Evolutionary conservation across 2,888 invertebrate species (phyloP), one percentile per base, ranked within the genome.

Genomic region (Baronia brevicornis): DNA sequence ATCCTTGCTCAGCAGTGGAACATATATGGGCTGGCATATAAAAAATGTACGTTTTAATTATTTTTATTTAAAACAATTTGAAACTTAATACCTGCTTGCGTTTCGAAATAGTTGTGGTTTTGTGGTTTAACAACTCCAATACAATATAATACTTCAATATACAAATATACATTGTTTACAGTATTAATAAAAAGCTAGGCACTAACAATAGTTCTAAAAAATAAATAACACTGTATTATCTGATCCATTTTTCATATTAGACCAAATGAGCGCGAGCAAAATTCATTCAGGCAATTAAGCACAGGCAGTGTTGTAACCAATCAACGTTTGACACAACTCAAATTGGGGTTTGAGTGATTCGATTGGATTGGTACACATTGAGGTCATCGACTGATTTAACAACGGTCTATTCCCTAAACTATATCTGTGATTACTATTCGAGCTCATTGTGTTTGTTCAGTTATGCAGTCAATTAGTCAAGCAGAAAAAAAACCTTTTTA

Each of bases 271-370:
- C 61, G 60, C 63, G 61, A 68, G 62, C 64, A 61, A 75, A 75
- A 71, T 69, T 73, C 70, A 75, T 78, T 70, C 70, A 72, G 70
- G 67, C 79, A 79, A 80, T 79, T 75, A 78, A 65, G 56, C 60
- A 59, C 62, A 58, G 58, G 56, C 66, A 66, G 63, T 77, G 78
- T 73, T 71, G 77, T 77, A 74, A 78, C 78, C 79, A 78, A 77
- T 80, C 78, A 79, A 75, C 74, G 72, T 77, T 73, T 75, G 75
- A 79, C 78, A 77, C 65, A 68, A 73, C 69, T 77, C 75, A 66
- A 79, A 78, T 77, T 71, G 73, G 55, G 68, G 71, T 70, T 70
- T 71, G 69, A 71, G 60, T 66, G 64, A 63, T 72, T 67, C 57
- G 59, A 57, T 69, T 67, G 70, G 74, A 80, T 79, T 78, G 78